These are phyloP conservation scores for Sapajus apella DNA, from an alignment of 2,113 vertebrate genomes.

Conservation along the genomic window DNA sequence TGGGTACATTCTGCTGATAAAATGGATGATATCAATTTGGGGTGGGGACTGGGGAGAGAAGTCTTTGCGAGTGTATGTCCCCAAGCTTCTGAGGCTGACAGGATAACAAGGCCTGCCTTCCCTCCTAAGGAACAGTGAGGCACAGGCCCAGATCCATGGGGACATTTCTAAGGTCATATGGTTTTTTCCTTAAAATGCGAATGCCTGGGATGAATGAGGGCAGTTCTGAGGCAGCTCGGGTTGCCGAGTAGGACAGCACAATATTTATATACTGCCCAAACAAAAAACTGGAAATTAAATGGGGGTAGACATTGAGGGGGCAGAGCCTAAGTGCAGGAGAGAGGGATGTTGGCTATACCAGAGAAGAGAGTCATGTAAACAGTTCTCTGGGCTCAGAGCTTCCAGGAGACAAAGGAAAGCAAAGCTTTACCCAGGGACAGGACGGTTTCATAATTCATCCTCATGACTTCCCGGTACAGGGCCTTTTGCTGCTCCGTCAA, in stretches of 20 bases:
- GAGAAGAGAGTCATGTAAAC: neutral
- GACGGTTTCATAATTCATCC: slow-evolving; percentile 80
- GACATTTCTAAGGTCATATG: neutral
- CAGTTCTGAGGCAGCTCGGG: neutral
- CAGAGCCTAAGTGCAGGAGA: neutral
- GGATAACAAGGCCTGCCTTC: neutral
- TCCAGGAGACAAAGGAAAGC: slow-evolving; percentile 26
- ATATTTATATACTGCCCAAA: neutral
- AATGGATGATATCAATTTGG: neutral
- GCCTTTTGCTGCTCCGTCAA: slow-evolving; percentile 77
- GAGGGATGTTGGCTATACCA: neutral
- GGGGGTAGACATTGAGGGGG: neutral
- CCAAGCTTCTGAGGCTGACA: neutral
- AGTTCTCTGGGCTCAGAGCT: neutral
- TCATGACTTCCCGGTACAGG: slow-evolving; percentile 81
- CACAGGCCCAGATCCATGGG: neutral
- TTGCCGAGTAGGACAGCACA: neutral
- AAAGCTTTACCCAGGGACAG: slow-evolving; percentile 77
- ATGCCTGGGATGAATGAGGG: neutral
- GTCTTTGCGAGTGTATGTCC: neutral
- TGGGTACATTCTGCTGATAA: neutral
- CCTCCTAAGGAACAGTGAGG: neutral
- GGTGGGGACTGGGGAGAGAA: neutral
- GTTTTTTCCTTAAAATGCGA: neutral
- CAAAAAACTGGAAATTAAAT: neutral